Percentiles rank a stretch among this genome's conserved stretches.
Evolutionary conservation across 2,113 vertebrate species (phyloP).

Genomic region (Craseonycteris thonglongyai): DNA sequence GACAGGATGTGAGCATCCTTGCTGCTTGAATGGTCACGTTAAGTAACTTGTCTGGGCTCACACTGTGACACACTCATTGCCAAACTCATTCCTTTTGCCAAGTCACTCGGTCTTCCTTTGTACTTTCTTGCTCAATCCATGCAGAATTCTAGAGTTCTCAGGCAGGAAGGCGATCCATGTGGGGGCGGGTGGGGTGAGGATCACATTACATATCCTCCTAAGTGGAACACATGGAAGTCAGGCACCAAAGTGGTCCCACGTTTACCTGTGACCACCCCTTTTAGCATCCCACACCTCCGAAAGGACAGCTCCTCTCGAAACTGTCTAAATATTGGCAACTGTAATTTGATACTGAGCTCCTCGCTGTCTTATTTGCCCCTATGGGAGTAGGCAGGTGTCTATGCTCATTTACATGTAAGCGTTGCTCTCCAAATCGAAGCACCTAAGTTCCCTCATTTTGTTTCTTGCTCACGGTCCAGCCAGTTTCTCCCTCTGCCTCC

Average conservation of each 20-base stretch:
- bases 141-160: slow-evolving; percentile 41
- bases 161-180: background rate
- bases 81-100: slow-evolving; percentile 60
- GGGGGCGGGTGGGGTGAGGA: background rate
- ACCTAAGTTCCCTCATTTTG: background rate
- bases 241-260: background rate
- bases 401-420: background rate
- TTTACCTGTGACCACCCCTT: background rate
- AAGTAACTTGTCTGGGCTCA: slow-evolving; percentile 54
- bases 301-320: background rate
- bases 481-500: background rate
- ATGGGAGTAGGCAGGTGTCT: background rate
- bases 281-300: background rate
- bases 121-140: slow-evolving; percentile 57
- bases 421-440: background rate
- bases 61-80: slow-evolving; percentile 61
- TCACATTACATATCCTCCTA: background rate
- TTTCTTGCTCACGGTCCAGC: background rate
- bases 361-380: background rate
- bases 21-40: slow-evolving; percentile 32
- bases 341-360: background rate
- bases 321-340: background rate
- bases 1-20: slow-evolving; percentile 59
- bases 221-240: background rate
- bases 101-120: slow-evolving; percentile 59